phyloP scores from a whole-genome alignment of 2,113 vertebrate genomes.

The Lycaon pictus region DNA sequence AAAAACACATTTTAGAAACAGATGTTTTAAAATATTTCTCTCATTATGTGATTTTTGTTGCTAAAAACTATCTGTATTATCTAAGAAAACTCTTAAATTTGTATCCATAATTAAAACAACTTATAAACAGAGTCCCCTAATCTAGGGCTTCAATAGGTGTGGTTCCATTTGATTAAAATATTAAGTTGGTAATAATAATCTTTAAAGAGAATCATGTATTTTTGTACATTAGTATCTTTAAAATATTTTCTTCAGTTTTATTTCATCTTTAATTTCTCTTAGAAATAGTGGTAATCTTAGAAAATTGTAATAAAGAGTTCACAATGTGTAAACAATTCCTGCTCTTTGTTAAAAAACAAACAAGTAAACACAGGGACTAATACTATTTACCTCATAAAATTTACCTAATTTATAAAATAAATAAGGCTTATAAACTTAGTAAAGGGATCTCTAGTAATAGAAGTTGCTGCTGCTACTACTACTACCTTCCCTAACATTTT shows the following conservation, averaged over 20 bases:
- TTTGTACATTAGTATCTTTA: background rate
- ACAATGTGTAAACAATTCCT: background rate
- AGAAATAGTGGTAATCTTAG: background rate
- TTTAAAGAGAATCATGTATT: background rate
- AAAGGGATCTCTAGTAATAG: background rate
- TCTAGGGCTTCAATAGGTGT: background rate
- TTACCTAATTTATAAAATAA: background rate
- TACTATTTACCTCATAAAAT: background rate
- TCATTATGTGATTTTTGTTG: background rate
- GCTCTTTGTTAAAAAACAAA: background rate
- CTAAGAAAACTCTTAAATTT: slow-evolving; percentile 36
- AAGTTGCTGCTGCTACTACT: background rate
- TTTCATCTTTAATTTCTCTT: background rate
- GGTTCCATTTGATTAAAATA: background rate
- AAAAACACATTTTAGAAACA: slow-evolving; percentile 1
- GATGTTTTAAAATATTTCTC: background rate
- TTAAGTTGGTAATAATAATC: background rate
- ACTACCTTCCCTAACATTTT: background rate
- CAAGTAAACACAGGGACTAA: background rate
- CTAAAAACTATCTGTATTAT: slow-evolving; percentile 16
- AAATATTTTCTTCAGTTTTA: slow-evolving; percentile 29
- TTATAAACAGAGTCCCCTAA: background rate
- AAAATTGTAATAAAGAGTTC: background rate
- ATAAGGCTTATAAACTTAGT: background rate
- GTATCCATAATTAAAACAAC: slow-evolving; percentile 3